Percentiles rank a stretch among this genome's conserved stretches.
Evolutionary conservation across 2,113 vertebrate species (phyloP).

Genomic region (Tyrannus savana): DNA sequence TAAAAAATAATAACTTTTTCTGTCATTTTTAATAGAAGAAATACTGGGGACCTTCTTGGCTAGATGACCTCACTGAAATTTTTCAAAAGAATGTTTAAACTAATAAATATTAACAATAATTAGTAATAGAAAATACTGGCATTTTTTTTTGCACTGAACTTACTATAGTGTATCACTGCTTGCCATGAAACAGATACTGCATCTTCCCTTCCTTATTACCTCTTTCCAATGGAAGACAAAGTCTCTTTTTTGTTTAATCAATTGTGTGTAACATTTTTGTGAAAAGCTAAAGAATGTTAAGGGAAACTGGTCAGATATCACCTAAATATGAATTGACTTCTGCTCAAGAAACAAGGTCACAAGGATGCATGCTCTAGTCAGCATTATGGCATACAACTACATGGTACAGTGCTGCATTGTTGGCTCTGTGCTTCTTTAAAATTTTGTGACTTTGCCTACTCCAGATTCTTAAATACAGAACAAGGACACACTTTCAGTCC

Average conservation of each 20-base stretch:
- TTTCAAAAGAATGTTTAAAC: background rate
- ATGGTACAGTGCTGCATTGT: background rate
- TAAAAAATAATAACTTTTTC: fast-evolving
- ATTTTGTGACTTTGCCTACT: background rate
- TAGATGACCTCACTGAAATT: background rate
- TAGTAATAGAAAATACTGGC: background rate
- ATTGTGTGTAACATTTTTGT: background rate
- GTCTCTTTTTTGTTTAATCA: background rate
- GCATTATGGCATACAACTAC: background rate
- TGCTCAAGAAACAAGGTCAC: background rate
- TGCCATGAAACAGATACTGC: background rate
- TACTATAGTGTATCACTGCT: background rate
- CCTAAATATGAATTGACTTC: background rate
- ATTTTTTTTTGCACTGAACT: background rate
- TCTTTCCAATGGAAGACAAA: background rate
- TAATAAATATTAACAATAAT: background rate
- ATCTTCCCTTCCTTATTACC: background rate
- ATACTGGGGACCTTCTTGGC: background rate
- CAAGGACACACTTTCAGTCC: background rate
- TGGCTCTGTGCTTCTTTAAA: background rate
- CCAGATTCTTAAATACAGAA: background rate
- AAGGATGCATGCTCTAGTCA: background rate
- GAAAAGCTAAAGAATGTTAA: background rate
- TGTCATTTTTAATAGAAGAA: background rate
- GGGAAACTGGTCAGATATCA: background rate